Conservation (phyloP, 2,888 invertebrate species). For the Himalopsyche tibetana region DNA sequence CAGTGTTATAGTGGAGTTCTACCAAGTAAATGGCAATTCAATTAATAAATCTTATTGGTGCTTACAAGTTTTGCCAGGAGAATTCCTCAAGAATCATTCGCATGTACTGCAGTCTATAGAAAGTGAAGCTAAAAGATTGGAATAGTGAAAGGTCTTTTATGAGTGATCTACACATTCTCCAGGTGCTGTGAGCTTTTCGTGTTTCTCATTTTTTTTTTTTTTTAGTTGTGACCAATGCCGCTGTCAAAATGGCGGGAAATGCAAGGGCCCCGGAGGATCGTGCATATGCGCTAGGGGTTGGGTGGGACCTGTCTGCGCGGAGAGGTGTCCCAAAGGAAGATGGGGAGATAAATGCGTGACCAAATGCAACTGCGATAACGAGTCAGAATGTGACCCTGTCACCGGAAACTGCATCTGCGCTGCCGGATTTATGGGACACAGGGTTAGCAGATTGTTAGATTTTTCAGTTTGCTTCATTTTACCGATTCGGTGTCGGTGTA, state of each 20-base stretch:
- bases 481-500: too few species aligned
- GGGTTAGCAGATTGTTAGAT: constrained; percentile 70
- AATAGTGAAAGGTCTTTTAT: too few species aligned
- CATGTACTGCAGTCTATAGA: too few species aligned
- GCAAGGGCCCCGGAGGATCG: constrained; percentile 85
- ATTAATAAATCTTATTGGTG: too few species aligned
- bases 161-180: too few species aligned
- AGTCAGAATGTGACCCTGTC: constrained; percentile 87
- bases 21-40: too few species aligned
- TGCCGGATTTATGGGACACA: constrained; percentile 88
- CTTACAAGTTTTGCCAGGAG: too few species aligned
- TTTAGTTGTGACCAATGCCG: constrained; percentile 83
- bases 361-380: constrained; percentile 93
- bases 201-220: not conserved
- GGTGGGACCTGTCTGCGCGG: constrained; percentile 90
- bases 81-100: too few species aligned
- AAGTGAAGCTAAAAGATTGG: too few species aligned
- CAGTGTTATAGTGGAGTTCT: too few species aligned
- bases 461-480: not conserved
- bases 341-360: constrained; percentile 89
- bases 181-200: too few species aligned
- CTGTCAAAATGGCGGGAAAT: constrained; percentile 87
- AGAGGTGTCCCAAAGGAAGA: constrained; percentile 87
- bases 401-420: constrained; percentile 88
- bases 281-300: constrained; percentile 88